These are phyloP conservation scores for Radopholus similis DNA, from an alignment of 1,140 invertebrate species.

Conservation along the genomic window DNA sequence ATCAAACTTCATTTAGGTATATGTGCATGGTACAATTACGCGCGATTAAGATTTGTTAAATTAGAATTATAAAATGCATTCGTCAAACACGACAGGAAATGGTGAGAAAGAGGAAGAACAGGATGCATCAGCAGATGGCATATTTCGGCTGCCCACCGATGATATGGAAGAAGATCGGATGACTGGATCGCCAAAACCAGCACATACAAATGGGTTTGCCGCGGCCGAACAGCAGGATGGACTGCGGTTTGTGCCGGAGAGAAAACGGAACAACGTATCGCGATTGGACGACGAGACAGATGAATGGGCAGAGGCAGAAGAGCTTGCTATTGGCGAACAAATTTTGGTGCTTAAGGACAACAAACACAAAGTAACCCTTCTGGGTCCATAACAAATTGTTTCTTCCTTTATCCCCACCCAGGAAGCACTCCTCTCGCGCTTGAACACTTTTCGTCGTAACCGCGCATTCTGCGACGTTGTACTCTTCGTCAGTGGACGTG, in stretches of 20 bases:
- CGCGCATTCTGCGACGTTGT: conserved; percentile 57
- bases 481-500: conserved; percentile 63
- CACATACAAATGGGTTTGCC: not conserved
- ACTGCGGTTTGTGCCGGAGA: conserved; percentile 37
- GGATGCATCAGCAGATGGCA: not conserved
- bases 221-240: not conserved
- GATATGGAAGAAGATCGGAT: not conserved
- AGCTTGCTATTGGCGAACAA: conserved; percentile 46
- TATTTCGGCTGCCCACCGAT: not conserved
- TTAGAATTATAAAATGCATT: no score
- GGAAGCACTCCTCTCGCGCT: conserved; percentile 40
- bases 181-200: not conserved
- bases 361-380: conserved; percentile 36
- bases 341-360: conserved; percentile 37
- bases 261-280: conserved; percentile 47
- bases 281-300: conserved; percentile 50
- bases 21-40: not conserved
- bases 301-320: conserved; percentile 46
- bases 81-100: not conserved
- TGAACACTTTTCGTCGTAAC: conserved; percentile 53
- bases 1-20: not conserved
- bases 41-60: no score
- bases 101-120: not conserved
- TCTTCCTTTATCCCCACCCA: conserved; percentile 2
- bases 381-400: conserved; percentile 6